Percentiles rank a stretch among this genome's conserved stretches.
phyloP scores from a whole-genome alignment of 1,140 invertebrate species.

The Magallana ariakensis region DNA sequence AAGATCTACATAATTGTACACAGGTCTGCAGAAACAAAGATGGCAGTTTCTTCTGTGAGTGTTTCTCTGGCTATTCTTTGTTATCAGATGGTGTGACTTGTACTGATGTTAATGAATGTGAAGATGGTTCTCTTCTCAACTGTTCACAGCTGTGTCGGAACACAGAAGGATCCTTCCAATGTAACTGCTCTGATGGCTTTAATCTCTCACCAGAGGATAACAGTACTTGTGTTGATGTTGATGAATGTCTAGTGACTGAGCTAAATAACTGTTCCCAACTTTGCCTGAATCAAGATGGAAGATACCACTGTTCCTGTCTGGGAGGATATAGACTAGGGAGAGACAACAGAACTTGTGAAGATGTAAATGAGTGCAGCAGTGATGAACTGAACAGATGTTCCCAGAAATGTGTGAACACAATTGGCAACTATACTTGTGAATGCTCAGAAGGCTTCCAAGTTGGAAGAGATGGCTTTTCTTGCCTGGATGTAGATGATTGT shows the following conservation, averaged over 20 bases:
- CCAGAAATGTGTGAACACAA: background rate
- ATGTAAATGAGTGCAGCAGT: constrained; percentile 27
- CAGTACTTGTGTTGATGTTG: constrained; percentile 29
- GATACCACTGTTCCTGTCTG: constrained; percentile 1
- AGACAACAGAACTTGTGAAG: constrained; percentile 26
- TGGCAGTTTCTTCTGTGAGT: constrained; percentile 41
- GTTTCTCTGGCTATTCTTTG: background rate
- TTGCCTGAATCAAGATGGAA: background rate
- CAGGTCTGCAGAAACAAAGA: constrained; percentile 32
- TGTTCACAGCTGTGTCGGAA: constrained; percentile 45
- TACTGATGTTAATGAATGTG: constrained; percentile 43
- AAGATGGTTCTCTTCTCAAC: background rate
- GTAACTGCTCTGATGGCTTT: constrained; percentile 38
- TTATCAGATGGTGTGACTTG: background rate
- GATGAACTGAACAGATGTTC: background rate
- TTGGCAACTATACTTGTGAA: background rate
- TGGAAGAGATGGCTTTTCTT: background rate
- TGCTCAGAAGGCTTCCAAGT: background rate
- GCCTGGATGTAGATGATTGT: constrained; percentile 26
- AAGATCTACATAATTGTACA: background rate
- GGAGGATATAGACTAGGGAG: background rate
- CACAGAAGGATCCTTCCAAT: constrained; percentile 27
- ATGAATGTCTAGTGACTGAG: background rate
- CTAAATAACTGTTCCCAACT: constrained; percentile 24
- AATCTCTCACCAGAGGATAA: background rate